Evolutionary conservation across 2,888 invertebrate genomes (phyloP).

Genomic region (Xestia ashworthii): DNA sequence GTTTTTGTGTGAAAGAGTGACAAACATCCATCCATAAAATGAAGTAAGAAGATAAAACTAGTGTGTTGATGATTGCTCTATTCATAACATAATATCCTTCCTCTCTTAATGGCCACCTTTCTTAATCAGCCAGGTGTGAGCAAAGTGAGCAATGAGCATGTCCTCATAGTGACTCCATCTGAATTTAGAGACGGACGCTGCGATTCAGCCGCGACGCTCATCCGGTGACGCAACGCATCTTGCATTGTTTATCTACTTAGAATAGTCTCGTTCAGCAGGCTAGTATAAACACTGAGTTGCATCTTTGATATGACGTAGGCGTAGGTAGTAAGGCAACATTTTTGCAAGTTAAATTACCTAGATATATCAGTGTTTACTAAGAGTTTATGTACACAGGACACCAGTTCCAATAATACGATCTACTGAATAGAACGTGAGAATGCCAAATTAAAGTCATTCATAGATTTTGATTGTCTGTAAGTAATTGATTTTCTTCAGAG

Average conservation of each 20-base stretch:
- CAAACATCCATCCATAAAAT: not conserved
- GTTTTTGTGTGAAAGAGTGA: not conserved
- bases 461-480: not conserved
- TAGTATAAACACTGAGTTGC: slow-evolving; percentile 47
- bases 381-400: no score
- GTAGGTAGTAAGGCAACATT: not conserved
- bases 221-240: slow-evolving; percentile 72
- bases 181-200: slow-evolving; percentile 40
- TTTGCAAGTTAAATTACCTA: not conserved
- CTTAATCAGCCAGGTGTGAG: slow-evolving; percentile 25
- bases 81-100: slow-evolving; percentile 17
- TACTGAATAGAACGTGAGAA: not conserved
- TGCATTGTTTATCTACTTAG: slow-evolving; percentile 57
- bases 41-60: not conserved
- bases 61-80: not conserved
- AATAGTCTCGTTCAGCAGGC: slow-evolving; percentile 34
- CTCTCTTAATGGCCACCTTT: slow-evolving; percentile 8
- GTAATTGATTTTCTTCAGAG: not conserved
- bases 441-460: not conserved
- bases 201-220: slow-evolving; percentile 64
- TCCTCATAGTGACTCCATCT: slow-evolving; percentile 15
- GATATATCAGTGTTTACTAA: not conserved
- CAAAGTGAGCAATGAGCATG: not conserved
- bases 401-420: not conserved
- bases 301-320: slow-evolving; percentile 20